These are phyloP conservation scores for Macropodus opercularis DNA, from an alignment of 2,797 vertebrate genomes.

Conservation along the genomic window DNA sequence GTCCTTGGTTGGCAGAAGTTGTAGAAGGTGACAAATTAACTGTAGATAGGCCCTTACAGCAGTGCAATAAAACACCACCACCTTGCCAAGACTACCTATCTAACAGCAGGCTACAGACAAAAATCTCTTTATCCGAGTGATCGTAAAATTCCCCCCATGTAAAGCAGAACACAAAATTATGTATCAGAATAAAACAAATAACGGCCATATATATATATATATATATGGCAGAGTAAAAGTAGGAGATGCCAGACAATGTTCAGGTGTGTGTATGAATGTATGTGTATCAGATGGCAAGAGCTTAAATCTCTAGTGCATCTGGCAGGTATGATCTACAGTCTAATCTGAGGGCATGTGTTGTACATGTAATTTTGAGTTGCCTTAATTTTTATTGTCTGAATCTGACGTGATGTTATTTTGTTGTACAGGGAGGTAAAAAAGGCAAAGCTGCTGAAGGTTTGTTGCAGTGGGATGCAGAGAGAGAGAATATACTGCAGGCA, in stretches of 20 bases:
- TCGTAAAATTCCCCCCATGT: slow-evolving; percentile 87
- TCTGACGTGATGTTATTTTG: not conserved
- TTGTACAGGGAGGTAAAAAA: slow-evolving; percentile 88
- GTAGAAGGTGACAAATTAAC: slow-evolving; percentile 51
- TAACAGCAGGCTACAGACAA: slow-evolving; percentile 62
- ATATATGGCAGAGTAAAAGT: too few species aligned
- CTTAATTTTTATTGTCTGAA: not conserved
- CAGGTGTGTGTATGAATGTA: slow-evolving; percentile 47
- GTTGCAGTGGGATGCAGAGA: slow-evolving; percentile 90
- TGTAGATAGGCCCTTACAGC: slow-evolving; percentile 94
- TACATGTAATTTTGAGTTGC: not conserved
- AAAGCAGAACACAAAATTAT: too few species aligned
- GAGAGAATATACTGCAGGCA: slow-evolving; percentile 83
- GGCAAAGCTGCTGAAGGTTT: slow-evolving; percentile 73
- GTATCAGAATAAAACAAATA: too few species aligned
- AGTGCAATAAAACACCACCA: slow-evolving; percentile 78
- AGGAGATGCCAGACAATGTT: slow-evolving; percentile 61
- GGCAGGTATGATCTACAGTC: slow-evolving; percentile 62
- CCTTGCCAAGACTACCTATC: slow-evolving; percentile 93
- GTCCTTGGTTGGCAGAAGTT: slow-evolving; percentile 37
- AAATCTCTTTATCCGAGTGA: slow-evolving; percentile 70
- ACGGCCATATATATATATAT: too few species aligned
- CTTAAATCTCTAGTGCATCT: slow-evolving; percentile 50
- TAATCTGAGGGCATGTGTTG: slow-evolving; percentile 77
- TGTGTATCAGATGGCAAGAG: slow-evolving; percentile 58